Percentiles rank a stretch among this genome's conserved stretches.
phyloP scores from a whole-genome alignment of 2,113 vertebrate genomes.

The Ascaphus truei region DNA sequence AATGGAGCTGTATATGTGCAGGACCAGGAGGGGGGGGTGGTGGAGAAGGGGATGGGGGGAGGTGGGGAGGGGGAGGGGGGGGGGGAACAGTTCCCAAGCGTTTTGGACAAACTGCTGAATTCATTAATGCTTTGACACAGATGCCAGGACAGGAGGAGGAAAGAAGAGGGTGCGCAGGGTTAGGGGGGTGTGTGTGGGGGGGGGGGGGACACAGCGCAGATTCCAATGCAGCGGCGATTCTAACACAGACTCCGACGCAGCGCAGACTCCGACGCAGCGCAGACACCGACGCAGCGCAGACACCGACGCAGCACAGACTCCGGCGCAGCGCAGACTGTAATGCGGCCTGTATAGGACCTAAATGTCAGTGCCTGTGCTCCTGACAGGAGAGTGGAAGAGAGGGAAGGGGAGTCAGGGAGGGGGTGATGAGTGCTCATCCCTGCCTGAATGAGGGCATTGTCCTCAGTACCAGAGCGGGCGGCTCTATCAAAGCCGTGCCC shows the following conservation, averaged over 20 bases:
- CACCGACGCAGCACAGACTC: too few relatives aligned
- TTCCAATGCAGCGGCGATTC: too few relatives aligned
- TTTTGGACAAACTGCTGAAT: constrained; percentile 84
- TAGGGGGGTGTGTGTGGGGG: too few relatives aligned
- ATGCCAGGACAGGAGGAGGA: constrained; percentile 48
- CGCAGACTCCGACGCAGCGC: too few relatives aligned
- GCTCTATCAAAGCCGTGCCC: constrained; percentile 76
- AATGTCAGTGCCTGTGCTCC: not conserved
- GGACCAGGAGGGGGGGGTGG: constrained; percentile 51
- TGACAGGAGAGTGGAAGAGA: constrained; percentile 22
- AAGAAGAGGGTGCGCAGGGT: not conserved
- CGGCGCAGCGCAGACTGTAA: too few relatives aligned
- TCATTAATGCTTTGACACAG: constrained; percentile 74
- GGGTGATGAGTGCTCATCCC: constrained; percentile 57
- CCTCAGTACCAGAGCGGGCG: constrained; percentile 63
- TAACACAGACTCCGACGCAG: too few relatives aligned
- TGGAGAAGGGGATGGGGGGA: constrained; percentile 55
- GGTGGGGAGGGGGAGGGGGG: constrained; percentile 46
- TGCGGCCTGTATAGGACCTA: not conserved
- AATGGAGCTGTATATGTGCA: constrained; percentile 73
- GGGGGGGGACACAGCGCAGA: too few relatives aligned
- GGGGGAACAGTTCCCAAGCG: constrained; percentile 66
- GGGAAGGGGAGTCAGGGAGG: constrained; percentile 27
- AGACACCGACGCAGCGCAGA: too few relatives aligned
- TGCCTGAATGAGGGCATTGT: constrained; percentile 77